Percentiles rank a stretch among this genome's conserved stretches.
These are phyloP conservation scores for Escarpia spicata DNA, from an alignment of 2,888 invertebrate genomes.

Conservation along the genomic window DNA sequence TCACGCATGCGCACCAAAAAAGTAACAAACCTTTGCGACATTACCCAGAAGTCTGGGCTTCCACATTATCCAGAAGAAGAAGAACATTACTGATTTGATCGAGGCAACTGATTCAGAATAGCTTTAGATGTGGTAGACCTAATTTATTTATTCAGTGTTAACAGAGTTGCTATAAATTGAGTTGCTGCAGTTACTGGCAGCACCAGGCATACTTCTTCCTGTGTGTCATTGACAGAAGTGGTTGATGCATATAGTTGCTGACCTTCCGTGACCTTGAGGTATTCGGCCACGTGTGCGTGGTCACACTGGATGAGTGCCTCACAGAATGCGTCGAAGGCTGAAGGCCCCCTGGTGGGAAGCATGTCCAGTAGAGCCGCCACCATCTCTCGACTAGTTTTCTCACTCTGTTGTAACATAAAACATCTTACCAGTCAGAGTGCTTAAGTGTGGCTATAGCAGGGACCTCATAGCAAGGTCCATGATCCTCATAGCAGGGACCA, in stretches of 20 bases:
- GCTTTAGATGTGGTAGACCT: background rate
- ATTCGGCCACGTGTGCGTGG: slow-evolving; percentile 38
- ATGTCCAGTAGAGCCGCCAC: slow-evolving; percentile 34
- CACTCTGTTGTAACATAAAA: background rate
- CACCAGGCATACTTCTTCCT: background rate
- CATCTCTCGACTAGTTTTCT: slow-evolving; percentile 23
- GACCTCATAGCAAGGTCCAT: too few relatives aligned
- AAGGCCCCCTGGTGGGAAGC: slow-evolving; percentile 36
- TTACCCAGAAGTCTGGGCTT: too few relatives aligned
- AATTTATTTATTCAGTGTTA: background rate
- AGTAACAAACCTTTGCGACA: too few relatives aligned
- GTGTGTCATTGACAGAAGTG: background rate
- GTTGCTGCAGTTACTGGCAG: background rate
- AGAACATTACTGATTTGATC: too few relatives aligned
- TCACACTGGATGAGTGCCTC: slow-evolving; percentile 38
- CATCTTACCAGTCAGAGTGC: background rate
- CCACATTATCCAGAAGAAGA: too few relatives aligned
- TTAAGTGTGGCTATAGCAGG: background rate
- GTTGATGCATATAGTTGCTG: background rate
- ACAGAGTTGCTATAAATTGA: background rate
- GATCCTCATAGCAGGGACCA: too few relatives aligned
- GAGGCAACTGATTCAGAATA: too few relatives aligned
- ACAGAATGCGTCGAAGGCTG: slow-evolving; percentile 37
- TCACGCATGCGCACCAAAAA: too few relatives aligned
- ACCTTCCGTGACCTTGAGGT: slow-evolving; percentile 38